These are phyloP conservation scores for Drosophila malerkotliana DNA, from an alignment of 1,140 invertebrate genomes.

Conservation along the genomic window DNA sequence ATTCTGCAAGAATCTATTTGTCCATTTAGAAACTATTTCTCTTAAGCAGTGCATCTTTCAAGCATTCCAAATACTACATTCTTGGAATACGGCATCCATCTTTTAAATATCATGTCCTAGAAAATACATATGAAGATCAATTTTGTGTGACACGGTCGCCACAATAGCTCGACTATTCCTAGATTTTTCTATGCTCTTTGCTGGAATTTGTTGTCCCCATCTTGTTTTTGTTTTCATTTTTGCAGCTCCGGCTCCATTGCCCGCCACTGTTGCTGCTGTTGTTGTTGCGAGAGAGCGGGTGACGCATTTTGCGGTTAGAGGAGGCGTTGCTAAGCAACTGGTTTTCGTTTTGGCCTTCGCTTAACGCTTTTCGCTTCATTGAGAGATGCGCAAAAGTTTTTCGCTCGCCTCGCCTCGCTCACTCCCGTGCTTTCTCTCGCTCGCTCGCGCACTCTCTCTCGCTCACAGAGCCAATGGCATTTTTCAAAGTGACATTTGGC, in stretches of 20 bases:
- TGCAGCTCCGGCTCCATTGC: not conserved
- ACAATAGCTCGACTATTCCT: not conserved
- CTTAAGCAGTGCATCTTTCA: not conserved
- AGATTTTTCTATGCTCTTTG: not conserved
- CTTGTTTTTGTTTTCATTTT: conserved; percentile 8
- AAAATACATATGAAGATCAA: not conserved
- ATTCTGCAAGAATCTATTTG: not conserved
- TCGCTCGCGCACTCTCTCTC: conserved; percentile 26
- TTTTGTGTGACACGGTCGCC: not conserved
- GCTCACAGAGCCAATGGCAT: conserved; percentile 78
- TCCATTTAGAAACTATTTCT: not conserved
- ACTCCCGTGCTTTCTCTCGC: conserved; percentile 17
- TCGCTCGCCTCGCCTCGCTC: conserved; percentile 24
- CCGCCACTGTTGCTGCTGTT: conserved; percentile 4
- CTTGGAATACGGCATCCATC: not conserved
- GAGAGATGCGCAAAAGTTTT: conserved; percentile 68
- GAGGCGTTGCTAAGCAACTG: conserved; percentile 84
- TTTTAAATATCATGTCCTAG: not conserved
- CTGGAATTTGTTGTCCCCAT: conserved; percentile 4
- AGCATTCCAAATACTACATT: no score
- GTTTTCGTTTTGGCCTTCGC: conserved; percentile 51
- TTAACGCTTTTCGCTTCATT: conserved; percentile 44
- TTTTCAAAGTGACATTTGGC: conserved; percentile 84
- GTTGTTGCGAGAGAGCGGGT: conserved; percentile 16
- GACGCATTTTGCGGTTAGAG: conserved; percentile 69